Evolutionary conservation across 2,888 invertebrate species (phyloP).

Genomic region (Sarcophaga rosellei): DNA sequence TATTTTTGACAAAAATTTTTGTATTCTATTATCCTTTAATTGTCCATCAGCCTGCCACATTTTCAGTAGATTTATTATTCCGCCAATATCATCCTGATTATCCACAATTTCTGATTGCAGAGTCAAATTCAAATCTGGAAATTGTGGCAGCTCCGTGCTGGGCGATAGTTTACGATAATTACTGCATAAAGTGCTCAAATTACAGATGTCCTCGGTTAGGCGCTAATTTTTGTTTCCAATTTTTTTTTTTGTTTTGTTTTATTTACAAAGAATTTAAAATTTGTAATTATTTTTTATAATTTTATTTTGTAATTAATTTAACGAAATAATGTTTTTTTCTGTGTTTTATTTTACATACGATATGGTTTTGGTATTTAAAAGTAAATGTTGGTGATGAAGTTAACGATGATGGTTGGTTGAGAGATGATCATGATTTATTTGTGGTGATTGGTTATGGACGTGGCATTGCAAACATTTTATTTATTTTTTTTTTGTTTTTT

Average conservation of each 20-base stretch:
- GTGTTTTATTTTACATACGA: slow-evolving; percentile 28
- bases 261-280: slow-evolving; percentile 20
- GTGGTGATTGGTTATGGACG: background rate
- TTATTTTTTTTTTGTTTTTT: background rate
- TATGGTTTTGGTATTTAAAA: slow-evolving; percentile 1
- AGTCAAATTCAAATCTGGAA: slow-evolving; percentile 65
- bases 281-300: slow-evolving; percentile 48
- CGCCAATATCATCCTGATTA: slow-evolving; percentile 71
- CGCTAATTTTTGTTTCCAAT: slow-evolving; percentile 79
- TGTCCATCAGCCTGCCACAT: slow-evolving; percentile 78
- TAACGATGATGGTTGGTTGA: slow-evolving; percentile 16
- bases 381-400: slow-evolving; percentile 13
- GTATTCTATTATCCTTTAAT: slow-evolving; percentile 73
- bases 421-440: slow-evolving; percentile 39
- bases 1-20: slow-evolving; percentile 69
- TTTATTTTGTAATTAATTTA: slow-evolving; percentile 48
- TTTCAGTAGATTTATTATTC: slow-evolving; percentile 76
- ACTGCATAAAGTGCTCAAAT: slow-evolving; percentile 83
- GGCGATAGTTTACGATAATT: slow-evolving; percentile 78
- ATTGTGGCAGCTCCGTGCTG: slow-evolving; percentile 76
- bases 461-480: slow-evolving; percentile 27
- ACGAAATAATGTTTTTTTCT: slow-evolving; percentile 47
- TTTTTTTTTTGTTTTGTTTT: slow-evolving; percentile 50
- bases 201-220: slow-evolving; percentile 84
- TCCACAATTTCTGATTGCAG: slow-evolving; percentile 65